Conservation (phyloP, 2,797 vertebrate genomes). For the Glossophaga mutica region DNA sequence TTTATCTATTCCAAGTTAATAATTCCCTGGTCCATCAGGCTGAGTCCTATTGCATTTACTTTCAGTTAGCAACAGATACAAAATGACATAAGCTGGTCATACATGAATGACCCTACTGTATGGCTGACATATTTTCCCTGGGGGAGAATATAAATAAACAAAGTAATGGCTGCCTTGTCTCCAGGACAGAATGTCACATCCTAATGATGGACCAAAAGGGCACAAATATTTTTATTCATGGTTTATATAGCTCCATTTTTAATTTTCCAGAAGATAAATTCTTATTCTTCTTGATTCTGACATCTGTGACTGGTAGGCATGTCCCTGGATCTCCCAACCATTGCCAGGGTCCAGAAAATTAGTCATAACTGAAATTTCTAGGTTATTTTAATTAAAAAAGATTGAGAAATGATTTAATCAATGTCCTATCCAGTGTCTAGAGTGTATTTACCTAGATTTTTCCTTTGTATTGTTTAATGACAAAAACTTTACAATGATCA, state of each 20-base stretch:
- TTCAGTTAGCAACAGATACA: neutral
- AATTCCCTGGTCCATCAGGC: neutral
- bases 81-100: neutral
- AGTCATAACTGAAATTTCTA: neutral
- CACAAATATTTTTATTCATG: neutral
- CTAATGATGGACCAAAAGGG: neutral
- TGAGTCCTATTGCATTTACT: neutral
- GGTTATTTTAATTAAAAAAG: neutral
- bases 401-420: neutral
- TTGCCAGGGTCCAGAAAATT: neutral
- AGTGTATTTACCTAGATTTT: neutral
- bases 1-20: neutral
- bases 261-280: neutral
- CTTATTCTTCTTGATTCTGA: neutral
- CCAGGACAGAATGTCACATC: neutral
- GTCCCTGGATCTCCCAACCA: neutral
- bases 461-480: neutral
- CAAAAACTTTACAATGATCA: neutral
- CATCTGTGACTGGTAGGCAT: neutral
- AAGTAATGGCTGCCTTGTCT: neutral
- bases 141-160: neutral
- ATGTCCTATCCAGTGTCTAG: too few relatives aligned
- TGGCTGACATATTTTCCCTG: neutral
- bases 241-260: neutral
- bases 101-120: neutral